Conservation (phyloP, 2,113 vertebrate genomes). For the Misgurnus anguillicaudatus region DNA sequence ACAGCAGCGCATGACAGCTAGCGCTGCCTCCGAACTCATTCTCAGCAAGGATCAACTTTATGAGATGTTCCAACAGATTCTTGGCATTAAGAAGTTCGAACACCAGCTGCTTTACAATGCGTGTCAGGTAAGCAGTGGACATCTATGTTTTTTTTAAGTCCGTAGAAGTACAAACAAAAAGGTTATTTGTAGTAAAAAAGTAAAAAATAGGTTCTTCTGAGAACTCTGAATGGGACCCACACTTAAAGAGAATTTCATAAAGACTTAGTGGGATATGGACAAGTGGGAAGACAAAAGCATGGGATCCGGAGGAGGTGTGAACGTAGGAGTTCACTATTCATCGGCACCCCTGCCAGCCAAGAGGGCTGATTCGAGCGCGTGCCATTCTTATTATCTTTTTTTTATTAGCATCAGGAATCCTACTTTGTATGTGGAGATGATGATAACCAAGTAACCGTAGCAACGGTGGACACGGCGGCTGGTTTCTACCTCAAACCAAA, state of each 20-base stretch:
- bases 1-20: conserved; percentile 93
- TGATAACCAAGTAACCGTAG: conserved; percentile 49
- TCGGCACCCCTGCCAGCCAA: neutral
- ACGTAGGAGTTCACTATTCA: conserved; percentile 15
- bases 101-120: conserved; percentile 98
- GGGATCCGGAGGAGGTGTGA: neutral
- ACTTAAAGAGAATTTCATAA: neutral
- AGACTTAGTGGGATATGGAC: neutral
- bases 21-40: conserved; percentile 95
- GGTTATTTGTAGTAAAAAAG: too few species aligned
- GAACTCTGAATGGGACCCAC: neutral
- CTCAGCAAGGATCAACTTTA: conserved; percentile 99
- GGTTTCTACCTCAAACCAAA: conserved; percentile 23
- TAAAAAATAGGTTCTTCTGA: neutral
- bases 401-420: conserved; percentile 40
- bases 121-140: conserved; percentile 84
- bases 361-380: neutral
- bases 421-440: conserved; percentile 30
- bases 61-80: conserved; percentile 98
- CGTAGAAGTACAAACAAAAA: neutral
- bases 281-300: neutral
- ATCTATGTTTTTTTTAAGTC: neutral
- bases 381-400: conserved; percentile 39
- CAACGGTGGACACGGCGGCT: conserved; percentile 33
- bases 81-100: conserved; percentile 98